phyloP scores from a whole-genome alignment of 2,113 vertebrate genomes.

The Chionis minor region DNA sequence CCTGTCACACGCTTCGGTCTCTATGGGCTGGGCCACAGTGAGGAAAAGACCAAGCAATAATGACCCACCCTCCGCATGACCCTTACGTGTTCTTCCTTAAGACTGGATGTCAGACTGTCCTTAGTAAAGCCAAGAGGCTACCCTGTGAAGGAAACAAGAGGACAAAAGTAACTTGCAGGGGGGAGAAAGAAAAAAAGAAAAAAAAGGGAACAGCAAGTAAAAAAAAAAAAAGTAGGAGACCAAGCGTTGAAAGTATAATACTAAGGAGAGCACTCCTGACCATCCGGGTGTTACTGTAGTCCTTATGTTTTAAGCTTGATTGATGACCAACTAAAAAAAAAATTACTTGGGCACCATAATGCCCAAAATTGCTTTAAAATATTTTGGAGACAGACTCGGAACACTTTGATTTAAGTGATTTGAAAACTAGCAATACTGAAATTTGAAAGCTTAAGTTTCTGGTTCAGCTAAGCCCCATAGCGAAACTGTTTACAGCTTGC shows the following conservation, averaged over 20 bases:
- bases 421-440: not conserved
- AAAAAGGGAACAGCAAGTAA: not conserved
- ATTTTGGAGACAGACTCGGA: not conserved
- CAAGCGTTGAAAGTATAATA: not conserved
- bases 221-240: not conserved
- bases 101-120: not conserved
- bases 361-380: not conserved
- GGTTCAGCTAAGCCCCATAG: conserved; percentile 12
- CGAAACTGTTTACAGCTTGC: conserved; percentile 27
- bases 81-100: not conserved
- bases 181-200: not conserved
- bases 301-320: not conserved
- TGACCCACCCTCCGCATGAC: not conserved
- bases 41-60: not conserved
- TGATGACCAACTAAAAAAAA: not conserved
- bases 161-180: not conserved
- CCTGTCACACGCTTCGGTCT: not conserved
- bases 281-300: not conserved
- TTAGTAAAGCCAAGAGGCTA: not conserved
- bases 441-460: conserved; percentile 13
- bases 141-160: not conserved
- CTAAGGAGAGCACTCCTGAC: not conserved
- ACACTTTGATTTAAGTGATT: not conserved
- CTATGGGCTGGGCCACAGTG: not conserved
- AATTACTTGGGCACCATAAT: not conserved